A percentile compares a stretch with the other conserved stretches of the same genome.
Conservation (phyloP, 2,888 invertebrate genomes). For the Pocota personata region DNA sequence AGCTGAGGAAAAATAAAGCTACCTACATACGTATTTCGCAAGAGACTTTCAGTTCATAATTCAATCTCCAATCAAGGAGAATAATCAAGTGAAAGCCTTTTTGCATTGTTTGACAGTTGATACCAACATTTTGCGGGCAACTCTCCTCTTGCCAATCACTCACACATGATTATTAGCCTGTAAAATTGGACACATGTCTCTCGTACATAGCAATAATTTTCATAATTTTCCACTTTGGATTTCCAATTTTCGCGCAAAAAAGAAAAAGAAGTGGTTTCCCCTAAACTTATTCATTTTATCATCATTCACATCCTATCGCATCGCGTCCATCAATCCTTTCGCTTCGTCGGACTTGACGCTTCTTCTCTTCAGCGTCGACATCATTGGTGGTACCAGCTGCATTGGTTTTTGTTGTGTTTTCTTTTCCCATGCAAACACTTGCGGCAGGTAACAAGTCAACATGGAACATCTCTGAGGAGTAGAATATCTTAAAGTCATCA, state of each 20-base stretch:
- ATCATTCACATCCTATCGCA: slow-evolving; percentile 40
- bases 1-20: background rate
- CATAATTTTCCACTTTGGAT: slow-evolving; percentile 30
- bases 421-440: background rate
- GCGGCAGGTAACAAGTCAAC: background rate
- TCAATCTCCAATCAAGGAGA: slow-evolving; percentile 59
- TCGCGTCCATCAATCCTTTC: slow-evolving; percentile 49
- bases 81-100: slow-evolving; percentile 65
- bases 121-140: slow-evolving; percentile 1
- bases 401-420: background rate
- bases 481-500: slow-evolving; percentile 51
- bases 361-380: slow-evolving; percentile 1
- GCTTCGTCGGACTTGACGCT: slow-evolving; percentile 26
- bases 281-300: slow-evolving; percentile 51
- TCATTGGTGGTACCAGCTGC: slow-evolving; percentile 39
- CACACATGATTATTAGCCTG: slow-evolving; percentile 43
- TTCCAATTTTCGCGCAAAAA: slow-evolving; percentile 25
- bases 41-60: slow-evolving; percentile 57
- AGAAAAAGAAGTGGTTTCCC: slow-evolving; percentile 6
- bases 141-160: slow-evolving; percentile 50
- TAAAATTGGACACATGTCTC: slow-evolving; percentile 41
- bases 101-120: slow-evolving; percentile 64
- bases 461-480: background rate
- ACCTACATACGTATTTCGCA: slow-evolving; percentile 40
- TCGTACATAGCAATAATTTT: slow-evolving; percentile 40